Evolutionary conservation across 2,797 vertebrate genomes (phyloP).

Genomic region (Melanotaenia pygmaea): DNA sequence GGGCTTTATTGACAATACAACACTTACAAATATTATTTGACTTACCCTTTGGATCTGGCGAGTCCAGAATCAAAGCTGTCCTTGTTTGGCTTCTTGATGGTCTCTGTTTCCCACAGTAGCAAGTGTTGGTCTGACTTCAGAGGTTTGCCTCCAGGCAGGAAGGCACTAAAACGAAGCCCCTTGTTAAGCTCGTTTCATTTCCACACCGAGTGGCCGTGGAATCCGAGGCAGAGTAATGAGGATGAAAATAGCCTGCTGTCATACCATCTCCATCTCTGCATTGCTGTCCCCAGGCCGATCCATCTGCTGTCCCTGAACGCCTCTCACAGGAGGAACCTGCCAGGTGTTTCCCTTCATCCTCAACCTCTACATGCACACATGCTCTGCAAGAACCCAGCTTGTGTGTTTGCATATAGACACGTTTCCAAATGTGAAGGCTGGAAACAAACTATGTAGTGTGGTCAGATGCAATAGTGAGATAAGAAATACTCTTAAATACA

Average conservation of each 20-base stretch:
- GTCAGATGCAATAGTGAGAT: neutral
- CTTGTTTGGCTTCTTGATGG: neutral
- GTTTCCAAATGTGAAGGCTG: neutral
- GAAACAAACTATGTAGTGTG: fast-evolving
- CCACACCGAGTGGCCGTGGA: neutral
- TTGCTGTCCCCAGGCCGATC: no score
- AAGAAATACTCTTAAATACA: neutral
- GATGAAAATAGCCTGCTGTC: constrained; percentile 9
- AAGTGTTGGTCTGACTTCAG: neutral
- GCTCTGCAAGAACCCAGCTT: neutral
- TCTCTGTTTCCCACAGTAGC: neutral
- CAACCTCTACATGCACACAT: neutral
- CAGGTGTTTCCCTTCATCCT: constrained; percentile 19
- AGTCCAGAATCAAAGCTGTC: neutral
- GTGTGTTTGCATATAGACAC: neutral
- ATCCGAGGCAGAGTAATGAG: constrained; percentile 25
- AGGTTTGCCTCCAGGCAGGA: neutral
- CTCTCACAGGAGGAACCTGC: neutral
- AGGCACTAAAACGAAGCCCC: neutral
- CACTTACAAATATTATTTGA: neutral
- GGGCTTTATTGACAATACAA: neutral
- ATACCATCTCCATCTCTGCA: neutral
- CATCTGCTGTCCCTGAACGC: no score
- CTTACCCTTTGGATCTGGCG: neutral
- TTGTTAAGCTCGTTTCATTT: neutral